These are phyloP conservation scores for Cryptoprocta ferox DNA, from an alignment of 2,797 vertebrate species.

Conservation along the genomic window DNA sequence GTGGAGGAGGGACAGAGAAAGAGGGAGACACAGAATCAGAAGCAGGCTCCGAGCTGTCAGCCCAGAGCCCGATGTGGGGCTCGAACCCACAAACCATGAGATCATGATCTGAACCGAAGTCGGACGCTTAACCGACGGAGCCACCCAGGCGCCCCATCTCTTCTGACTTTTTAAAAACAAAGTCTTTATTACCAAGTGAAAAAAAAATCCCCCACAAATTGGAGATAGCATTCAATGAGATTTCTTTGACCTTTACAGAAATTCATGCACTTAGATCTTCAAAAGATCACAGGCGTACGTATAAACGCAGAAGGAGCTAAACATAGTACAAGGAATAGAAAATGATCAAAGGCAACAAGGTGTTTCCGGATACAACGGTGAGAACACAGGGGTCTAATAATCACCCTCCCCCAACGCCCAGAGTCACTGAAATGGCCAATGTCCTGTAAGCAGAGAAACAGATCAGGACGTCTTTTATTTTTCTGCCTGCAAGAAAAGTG, in stretches of 20 bases:
- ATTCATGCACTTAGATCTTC: conserved; percentile 56
- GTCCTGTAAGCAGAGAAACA: background rate
- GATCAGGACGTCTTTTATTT: background rate
- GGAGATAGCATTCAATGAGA: conserved; percentile 53
- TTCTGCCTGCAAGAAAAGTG: background rate
- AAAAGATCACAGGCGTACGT: conserved; percentile 14
- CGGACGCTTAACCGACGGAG: too few species aligned
- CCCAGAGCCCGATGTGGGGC: too few species aligned
- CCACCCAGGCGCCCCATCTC: background rate
- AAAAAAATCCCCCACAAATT: conserved; percentile 37
- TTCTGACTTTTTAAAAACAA: conserved; percentile 21
- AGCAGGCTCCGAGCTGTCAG: too few species aligned
- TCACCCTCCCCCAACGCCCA: background rate
- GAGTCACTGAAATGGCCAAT: background rate
- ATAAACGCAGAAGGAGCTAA: conserved; percentile 1
- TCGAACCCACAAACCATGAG: too few species aligned
- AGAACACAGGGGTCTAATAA: background rate
- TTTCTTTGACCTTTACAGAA: conserved; percentile 66
- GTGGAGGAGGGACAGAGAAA: too few species aligned
- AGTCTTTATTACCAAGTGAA: conserved; percentile 34
- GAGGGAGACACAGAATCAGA: too few species aligned
- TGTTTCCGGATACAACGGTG: background rate
- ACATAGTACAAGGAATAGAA: background rate
- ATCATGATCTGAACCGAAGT: too few species aligned
- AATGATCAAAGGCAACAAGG: conserved; percentile 24